phyloP scores from a whole-genome alignment of 1,140 invertebrate species.

The Aphaenogaster floridana region DNA sequence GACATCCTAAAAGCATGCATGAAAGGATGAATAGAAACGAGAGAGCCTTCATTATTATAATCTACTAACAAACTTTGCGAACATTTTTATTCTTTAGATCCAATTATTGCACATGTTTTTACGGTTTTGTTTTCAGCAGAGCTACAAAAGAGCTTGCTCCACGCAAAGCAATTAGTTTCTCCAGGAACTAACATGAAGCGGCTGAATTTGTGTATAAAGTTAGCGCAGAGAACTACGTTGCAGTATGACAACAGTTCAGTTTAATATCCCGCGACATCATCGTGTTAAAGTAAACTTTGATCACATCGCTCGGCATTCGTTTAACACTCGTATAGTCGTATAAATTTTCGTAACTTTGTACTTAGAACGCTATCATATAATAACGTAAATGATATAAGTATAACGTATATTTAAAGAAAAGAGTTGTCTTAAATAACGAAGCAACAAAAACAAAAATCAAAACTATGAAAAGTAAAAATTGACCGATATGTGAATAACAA shows the following conservation, averaged over 20 bases:
- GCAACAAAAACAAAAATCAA: neutral
- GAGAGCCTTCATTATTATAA: slow-evolving; percentile 2
- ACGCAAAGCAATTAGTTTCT: slow-evolving; percentile 40
- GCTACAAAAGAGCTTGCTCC: neutral
- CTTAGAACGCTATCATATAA: neutral
- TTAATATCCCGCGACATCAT: slow-evolving; percentile 38
- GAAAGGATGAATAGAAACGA: neutral
- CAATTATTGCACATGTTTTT: slow-evolving; percentile 14
- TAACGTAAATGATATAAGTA: neutral
- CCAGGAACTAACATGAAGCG: slow-evolving; percentile 40
- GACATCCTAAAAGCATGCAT: neutral
- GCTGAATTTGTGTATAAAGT: slow-evolving; percentile 56
- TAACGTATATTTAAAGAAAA: neutral
- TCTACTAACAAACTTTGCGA: neutral
- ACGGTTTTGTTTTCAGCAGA: neutral
- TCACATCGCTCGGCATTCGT: slow-evolving; percentile 33
- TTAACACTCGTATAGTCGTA: slow-evolving; percentile 36
- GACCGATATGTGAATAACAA: too few species aligned
- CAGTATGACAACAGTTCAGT: slow-evolving; percentile 55
- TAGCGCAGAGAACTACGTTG: slow-evolving; percentile 40
- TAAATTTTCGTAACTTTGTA: slow-evolving; percentile 31
- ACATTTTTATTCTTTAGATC: neutral
- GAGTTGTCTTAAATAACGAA: neutral
- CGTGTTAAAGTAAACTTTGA: slow-evolving; percentile 51
- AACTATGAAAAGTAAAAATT: neutral